Percentiles rank a stretch among this genome's conserved stretches.
phyloP scores from a whole-genome alignment of 2,797 vertebrate genomes.

The Semotilus atromaculatus region DNA sequence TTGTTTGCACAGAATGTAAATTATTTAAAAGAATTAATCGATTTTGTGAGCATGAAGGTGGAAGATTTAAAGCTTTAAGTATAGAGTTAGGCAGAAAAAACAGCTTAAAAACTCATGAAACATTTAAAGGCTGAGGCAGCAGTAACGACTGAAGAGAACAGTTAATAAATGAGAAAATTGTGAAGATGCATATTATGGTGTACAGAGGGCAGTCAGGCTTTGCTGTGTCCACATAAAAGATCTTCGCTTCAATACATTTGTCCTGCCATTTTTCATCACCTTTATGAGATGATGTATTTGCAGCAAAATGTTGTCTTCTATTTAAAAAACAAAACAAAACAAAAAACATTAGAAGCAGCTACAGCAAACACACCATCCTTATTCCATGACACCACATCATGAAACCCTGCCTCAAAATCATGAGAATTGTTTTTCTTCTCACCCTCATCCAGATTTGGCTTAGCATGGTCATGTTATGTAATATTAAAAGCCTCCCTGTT shows the following conservation, averaged over 20 bases:
- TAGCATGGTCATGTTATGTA: not conserved
- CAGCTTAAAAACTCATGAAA: conserved; percentile 86
- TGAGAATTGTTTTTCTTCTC: conserved; percentile 16
- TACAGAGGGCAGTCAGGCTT: conserved; percentile 62
- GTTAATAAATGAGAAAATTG: conserved; percentile 77
- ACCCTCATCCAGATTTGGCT: conserved; percentile 3
- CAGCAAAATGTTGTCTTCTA: not conserved
- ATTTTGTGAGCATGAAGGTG: conserved; percentile 82
- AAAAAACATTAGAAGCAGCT: not conserved
- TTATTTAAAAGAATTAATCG: conserved; percentile 87
- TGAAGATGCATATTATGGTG: conserved; percentile 69
- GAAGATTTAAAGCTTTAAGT: conserved; percentile 80
- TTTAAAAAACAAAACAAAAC: too few relatives aligned
- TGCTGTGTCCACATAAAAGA: conserved; percentile 68
- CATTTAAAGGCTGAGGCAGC: conserved; percentile 79
- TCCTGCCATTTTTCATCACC: conserved; percentile 5
- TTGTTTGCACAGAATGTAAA: conserved; percentile 79
- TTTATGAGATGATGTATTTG: conserved; percentile 35
- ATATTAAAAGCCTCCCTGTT: conserved; percentile 29
- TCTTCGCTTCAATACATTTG: conserved; percentile 34
- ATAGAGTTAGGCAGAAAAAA: conserved; percentile 74
- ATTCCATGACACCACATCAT: not conserved
- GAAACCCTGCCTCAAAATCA: not conserved
- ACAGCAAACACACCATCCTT: conserved; percentile 2
- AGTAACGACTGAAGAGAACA: conserved; percentile 68